Base-by-base conservation (phyloP, 2,797 vertebrate genomes). In the Schizopygopsis pylzovi region DNA sequence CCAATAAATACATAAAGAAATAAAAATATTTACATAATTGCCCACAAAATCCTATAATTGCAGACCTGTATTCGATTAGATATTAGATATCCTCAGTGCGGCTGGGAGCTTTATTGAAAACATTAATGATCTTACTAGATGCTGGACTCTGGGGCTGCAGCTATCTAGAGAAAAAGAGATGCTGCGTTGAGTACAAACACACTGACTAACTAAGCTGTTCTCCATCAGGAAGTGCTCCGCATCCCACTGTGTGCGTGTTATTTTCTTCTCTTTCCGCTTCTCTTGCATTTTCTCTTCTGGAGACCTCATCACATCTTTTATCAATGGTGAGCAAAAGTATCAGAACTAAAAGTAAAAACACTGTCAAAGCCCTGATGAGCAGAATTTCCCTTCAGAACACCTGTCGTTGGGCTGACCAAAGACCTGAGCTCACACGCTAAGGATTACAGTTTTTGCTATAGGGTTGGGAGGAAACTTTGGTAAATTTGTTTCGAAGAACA, bases 251-350 rank as follows among this genome's bases (percentile, higher is more conserved):
- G 85, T 83, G 63, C 4, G 76, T 73, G 77, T 83, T 80, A 75
- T 87, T 80, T 84, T 84, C 20, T 4, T 72, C 68, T 68, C 12
- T 52, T 84, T 87, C 28, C 22, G 78, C 86, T n/a, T 81, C 25
- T 84, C 82, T 56, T 81, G 86, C 86, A 84, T 75, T 87, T 87
- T 81, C 82, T 78, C 70, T 84, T 87, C 83, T 84, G 33, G 20
- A 81, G 67, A 87, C 22, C 86, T 87, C 86, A 87, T 87, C 86
- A 87, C 82, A 87, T 87, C 82, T 75, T 87, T 84, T 81, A 87
- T 84, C 68, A 81, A 84, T 70, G 82, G 63, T 83, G 54, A 81
- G 86, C 86, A 84, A 84, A 87, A 80, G 81, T 49, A 80, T 75
- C 49, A 72, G 67, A 63, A 76, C 47, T 45, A 82, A 49, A 13